Percentiles rank a stretch among this genome's conserved stretches.
Conservation (phyloP, 2,797 vertebrate species). For the Semotilus atromaculatus region DNA sequence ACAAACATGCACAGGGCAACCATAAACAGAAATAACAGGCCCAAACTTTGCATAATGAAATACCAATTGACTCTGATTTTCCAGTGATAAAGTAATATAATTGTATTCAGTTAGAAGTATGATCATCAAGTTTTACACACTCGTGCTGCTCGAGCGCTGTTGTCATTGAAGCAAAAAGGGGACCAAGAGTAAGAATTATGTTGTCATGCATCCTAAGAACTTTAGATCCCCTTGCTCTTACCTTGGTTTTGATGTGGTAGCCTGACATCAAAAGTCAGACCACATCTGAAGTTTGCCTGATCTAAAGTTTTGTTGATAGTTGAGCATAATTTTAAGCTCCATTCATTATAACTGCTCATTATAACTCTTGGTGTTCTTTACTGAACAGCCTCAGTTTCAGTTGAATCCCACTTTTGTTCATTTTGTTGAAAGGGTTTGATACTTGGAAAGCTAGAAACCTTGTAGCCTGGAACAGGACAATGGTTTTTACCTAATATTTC, state of each 20-base stretch:
- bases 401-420: neutral
- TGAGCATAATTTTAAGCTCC: constrained; percentile 18
- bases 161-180: neutral
- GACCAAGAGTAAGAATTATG: constrained; percentile 1
- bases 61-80: neutral
- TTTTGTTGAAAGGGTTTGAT: neutral
- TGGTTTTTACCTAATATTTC: neutral
- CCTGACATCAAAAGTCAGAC: neutral
- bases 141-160: neutral
- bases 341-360: constrained; percentile 28
- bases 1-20: constrained; percentile 27
- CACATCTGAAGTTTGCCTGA: constrained; percentile 27
- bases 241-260: constrained; percentile 35
- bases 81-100: neutral
- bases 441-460: neutral
- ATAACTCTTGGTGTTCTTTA: neutral
- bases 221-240: constrained; percentile 7
- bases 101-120: neutral
- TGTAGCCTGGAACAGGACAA: neutral
- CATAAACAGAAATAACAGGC: constrained; percentile 1
- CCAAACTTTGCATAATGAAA: neutral
- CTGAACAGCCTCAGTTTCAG: neutral
- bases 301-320: constrained; percentile 33
- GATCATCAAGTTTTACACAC: neutral
- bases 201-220: constrained; percentile 11